Conservation (phyloP, 2,113 vertebrate genomes). For the Pogonocichla stellata region DNA sequence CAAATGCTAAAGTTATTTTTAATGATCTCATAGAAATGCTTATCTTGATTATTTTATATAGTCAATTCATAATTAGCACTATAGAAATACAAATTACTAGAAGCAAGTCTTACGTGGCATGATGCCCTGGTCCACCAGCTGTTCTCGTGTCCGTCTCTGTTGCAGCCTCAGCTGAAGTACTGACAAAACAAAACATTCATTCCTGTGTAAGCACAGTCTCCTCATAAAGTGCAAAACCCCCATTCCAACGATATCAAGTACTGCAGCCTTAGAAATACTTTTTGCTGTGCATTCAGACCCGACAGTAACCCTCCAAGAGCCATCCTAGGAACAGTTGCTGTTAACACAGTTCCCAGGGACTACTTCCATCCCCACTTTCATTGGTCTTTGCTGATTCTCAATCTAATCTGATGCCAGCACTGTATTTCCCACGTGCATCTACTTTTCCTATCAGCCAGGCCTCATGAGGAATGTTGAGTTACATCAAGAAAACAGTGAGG, state of each 20-base stretch:
- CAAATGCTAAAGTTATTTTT: not conserved
- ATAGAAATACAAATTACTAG: not conserved
- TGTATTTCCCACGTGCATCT: not conserved
- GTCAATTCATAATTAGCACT: not conserved
- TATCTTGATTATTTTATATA: not conserved
- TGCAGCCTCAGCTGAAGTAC: constrained; percentile 94
- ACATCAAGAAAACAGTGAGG: not conserved
- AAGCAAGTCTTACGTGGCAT: constrained; percentile 89
- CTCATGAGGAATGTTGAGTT: not conserved
- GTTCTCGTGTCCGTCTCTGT: constrained; percentile 91
- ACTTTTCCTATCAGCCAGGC: not conserved
- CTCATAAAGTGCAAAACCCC: not conserved
- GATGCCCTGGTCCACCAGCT: constrained; percentile 97
- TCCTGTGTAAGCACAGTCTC: not conserved
- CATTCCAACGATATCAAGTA: not conserved
- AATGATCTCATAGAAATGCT: not conserved
- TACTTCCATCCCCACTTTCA: not conserved
- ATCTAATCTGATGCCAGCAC: not conserved
- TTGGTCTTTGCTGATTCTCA: not conserved
- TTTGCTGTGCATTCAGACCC: not conserved
- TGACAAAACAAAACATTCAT: constrained; percentile 69
- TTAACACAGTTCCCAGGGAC: not conserved
- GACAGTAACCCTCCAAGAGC: not conserved
- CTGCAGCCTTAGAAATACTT: not conserved
- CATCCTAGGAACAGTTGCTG: not conserved